Conservation (phyloP, 2,113 vertebrate genomes). For the Tangachromis dhanisi region DNA sequence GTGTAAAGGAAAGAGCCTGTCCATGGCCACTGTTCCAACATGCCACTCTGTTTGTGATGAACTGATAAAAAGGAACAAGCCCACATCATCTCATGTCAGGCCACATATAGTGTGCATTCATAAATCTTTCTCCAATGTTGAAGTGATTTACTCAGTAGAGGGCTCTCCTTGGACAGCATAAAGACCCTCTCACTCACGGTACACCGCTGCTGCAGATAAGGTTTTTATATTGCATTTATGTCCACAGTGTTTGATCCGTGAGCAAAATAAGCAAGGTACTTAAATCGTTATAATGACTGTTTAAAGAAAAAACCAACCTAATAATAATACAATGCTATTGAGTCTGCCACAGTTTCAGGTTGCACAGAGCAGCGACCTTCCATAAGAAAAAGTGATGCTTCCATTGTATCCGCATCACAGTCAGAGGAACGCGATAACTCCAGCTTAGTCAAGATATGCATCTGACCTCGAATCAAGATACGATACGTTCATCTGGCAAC, state of each 20-base stretch:
- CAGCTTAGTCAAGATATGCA: slow-evolving; percentile 19
- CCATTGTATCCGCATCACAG: neutral
- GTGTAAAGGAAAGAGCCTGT: slow-evolving; percentile 14
- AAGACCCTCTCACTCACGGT: neutral
- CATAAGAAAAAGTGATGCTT: neutral
- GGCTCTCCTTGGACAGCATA: neutral
- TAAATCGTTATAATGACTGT: neutral
- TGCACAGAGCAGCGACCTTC: neutral
- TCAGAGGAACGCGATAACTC: slow-evolving; percentile 6
- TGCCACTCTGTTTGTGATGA: slow-evolving; percentile 24
- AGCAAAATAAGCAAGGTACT: slow-evolving; percentile 9
- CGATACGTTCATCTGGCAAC: slow-evolving; percentile 22
- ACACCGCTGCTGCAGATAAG: neutral
- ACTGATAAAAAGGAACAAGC: slow-evolving; percentile 21
- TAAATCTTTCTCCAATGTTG: neutral
- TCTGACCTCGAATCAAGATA: slow-evolving; percentile 45
- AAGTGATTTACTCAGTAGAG: slow-evolving; percentile 11
- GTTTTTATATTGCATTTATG: neutral
- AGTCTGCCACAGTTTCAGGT: neutral
- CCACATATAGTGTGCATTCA: slow-evolving; percentile 1
- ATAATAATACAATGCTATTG: neutral
- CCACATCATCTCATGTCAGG: neutral
- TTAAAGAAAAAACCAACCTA: neutral
- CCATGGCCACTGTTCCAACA: neutral
- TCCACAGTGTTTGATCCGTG: slow-evolving; percentile 2